Base-by-base conservation (phyloP, 2,797 vertebrate species). In the Antennarius maculatus region DNA sequence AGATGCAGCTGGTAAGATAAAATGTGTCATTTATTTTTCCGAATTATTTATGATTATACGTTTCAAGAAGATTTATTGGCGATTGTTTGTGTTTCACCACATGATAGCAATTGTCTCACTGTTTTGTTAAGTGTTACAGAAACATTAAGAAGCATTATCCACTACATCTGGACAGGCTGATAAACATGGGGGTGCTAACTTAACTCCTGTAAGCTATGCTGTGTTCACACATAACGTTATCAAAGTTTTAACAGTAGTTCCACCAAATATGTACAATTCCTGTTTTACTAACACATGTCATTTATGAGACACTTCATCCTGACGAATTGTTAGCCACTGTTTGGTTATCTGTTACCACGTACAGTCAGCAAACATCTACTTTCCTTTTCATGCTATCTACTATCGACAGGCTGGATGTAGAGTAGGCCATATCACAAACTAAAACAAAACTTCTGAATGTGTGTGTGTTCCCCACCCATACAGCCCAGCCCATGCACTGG, bases 401-500 rank as follows among this genome's bases (percentile, higher is more conserved):
- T 54, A 55, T 50, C 2, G 9, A 46, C 61, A 69, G 54, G 39
- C 65, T 48, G 51, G 46, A 27, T 52, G 13, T 50, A 48, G 27
- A 75, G 54, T 3, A 12, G 39, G 37, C 58, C 3, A 59, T 28
- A 53, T 61, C 18, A 56, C 55, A 51, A 5, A 16, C 34, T 18
- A 65, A 79, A 73, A 61, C 39, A 70, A 34, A 63, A 39, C n/a
- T 45, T 71, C 28, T 53, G 45, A 56, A 37, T 58, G 17, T 59
- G 52, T 63, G 41, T 71, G 29, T 53, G 45, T 71, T 39, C 37
- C 37, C 37, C 52, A 14, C 50, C 39, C 55, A 5, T 54, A 10
- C 77, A 93, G 91, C 91, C 60, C 90, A 92, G 79, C 91, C 91
- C 41, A 88, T 92, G 85, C 91, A 93, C 52, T 93, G 92, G 92